Base-by-base conservation (phyloP, 2,113 vertebrate species). In the Brachyhypopomus occidentalis region DNA sequence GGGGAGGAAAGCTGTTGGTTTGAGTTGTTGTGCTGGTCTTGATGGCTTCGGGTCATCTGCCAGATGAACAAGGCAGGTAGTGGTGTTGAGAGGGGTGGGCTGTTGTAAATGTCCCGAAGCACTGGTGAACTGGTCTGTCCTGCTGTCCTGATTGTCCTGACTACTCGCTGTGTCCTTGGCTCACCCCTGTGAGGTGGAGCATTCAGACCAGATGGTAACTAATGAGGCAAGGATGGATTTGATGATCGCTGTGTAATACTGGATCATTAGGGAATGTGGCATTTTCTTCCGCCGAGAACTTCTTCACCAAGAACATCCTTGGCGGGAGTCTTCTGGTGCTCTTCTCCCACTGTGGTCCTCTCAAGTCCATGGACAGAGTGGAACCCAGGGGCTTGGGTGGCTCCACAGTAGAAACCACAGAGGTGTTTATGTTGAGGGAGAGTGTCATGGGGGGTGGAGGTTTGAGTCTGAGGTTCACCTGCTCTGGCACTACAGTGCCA, bases 201-300 rank as follows among this genome's bases (percentile, higher is more conserved):
- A 41, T n/a, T 20, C 67, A 45, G 20, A 38, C 67, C 67, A 70
- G 67, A 41, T 70, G 36, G 67, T 41, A 41, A 70, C 22, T 6
- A 36, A 70, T 70, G 30, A 70, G 38, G 34, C 36, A 20, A 45
- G 67, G 20, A 70, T 70, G 67, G 30, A 69, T 30, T 62, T 20
- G 60, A 62, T 62, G 60, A 25, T 62, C n/a, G n/a, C 60, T 45
- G 34, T 41, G 17, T 70, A 41, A n/a, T 36, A 8, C 14, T 67
- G 27, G 16, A 25, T 30, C 23, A 27, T 66, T 30, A 11, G 30
- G 30, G 30, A 30, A 3, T 3, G 30, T 30, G 30, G 30, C 30
- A 30, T 30, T 30, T 30, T 30, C 30, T 30, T 30, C 3, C 30
- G 30, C 30, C 3, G 30, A 30, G 30, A 41, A 9, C 25, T 36